Conservation (phyloP, 2,888 invertebrate species). For the Ephialtes manifestator region DNA sequence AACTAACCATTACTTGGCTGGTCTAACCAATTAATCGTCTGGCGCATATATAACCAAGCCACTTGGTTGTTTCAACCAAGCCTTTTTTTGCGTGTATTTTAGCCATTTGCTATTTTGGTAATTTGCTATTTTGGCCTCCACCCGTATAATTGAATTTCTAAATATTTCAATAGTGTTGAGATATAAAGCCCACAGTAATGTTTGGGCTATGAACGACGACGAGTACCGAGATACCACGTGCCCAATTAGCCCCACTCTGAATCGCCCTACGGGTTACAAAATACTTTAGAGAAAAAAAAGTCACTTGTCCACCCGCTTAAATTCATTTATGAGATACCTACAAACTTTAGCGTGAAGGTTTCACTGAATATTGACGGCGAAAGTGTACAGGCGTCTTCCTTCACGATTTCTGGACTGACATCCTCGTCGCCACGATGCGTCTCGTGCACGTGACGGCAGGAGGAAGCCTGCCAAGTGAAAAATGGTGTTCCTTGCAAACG, state of each 20-base stretch:
- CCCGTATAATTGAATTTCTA: no score
- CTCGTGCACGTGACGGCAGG: constrained; percentile 76
- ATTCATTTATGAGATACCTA: neutral
- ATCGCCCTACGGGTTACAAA: constrained; percentile 32
- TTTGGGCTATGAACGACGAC: neutral
- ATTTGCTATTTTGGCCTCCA: no score
- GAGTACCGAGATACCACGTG: constrained; percentile 12
- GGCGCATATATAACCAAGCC: no score
- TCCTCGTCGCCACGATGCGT: constrained; percentile 19
- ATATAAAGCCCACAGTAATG: neutral
- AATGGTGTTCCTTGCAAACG: constrained; percentile 77
- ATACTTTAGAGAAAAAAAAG: constrained; percentile 13
- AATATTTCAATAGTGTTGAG: no score
- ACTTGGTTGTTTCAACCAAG: no score
- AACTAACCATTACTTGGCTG: no score
- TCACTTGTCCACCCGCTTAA: constrained; percentile 32
- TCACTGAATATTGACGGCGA: neutral
- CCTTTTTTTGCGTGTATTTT: no score
- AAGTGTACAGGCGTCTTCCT: neutral
- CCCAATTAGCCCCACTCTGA: neutral
- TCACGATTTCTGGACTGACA: constrained; percentile 15
- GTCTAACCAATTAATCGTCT: no score
- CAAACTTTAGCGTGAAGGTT: neutral
- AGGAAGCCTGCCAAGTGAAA: constrained; percentile 80
- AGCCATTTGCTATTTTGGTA: no score